Conservation (phyloP, 2,888 invertebrate species). For the Orchesella flavescens region DNA sequence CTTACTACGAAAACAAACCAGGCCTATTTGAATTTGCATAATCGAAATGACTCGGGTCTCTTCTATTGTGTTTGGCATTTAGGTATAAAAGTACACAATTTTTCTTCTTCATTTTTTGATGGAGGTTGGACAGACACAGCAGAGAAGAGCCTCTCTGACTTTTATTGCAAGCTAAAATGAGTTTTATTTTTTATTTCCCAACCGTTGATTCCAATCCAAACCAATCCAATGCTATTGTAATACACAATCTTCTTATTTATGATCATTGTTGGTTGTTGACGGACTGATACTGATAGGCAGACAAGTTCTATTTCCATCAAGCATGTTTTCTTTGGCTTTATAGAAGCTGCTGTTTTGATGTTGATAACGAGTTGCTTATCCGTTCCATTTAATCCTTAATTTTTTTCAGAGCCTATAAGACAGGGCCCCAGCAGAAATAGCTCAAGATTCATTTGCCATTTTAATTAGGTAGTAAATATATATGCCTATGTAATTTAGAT, state of each 20-base stretch:
- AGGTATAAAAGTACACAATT: too few species aligned
- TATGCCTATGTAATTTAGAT: too few species aligned
- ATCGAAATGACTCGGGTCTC: conserved; percentile 21
- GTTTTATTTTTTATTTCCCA: too few species aligned
- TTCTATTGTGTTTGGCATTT: background rate
- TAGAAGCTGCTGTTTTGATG: too few species aligned
- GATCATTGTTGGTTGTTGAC: too few species aligned
- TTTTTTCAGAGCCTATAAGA: background rate
- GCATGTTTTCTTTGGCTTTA: too few species aligned
- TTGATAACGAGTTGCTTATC: background rate
- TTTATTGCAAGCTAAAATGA: background rate
- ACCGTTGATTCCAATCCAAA: too few species aligned
- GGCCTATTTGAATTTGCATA: conserved; percentile 30
- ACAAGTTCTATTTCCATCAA: background rate
- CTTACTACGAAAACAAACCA: background rate
- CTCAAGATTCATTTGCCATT: conserved; percentile 32
- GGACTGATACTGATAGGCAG: background rate
- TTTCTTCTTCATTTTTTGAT: background rate
- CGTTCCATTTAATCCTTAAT: conserved; percentile 10
- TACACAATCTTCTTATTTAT: too few species aligned
- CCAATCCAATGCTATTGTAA: too few species aligned
- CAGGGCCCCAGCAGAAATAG: background rate
- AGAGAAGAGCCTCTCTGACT: background rate
- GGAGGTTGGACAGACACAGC: background rate
- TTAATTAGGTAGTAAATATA: conserved; percentile 14